phyloP scores from a whole-genome alignment of 2,888 invertebrate genomes.

The Priocnemis perturbator region DNA sequence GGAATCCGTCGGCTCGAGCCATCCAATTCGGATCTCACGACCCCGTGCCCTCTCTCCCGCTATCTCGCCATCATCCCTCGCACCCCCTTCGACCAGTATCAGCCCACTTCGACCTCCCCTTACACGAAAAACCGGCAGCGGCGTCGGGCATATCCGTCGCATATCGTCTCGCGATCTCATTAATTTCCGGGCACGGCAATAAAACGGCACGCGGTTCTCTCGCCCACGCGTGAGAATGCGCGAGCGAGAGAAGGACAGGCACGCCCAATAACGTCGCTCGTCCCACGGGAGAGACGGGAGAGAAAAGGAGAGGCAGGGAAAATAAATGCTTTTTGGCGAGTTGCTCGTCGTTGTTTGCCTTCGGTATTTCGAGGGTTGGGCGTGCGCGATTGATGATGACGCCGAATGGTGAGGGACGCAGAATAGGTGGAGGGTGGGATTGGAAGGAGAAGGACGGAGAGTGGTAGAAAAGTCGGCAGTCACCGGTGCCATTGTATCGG shows the following conservation, averaged over 20 bases:
- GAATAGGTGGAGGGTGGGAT: not conserved
- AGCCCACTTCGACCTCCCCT: too few species aligned
- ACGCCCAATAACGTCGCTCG: slow-evolving; percentile 36
- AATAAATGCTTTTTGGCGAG: slow-evolving; percentile 66
- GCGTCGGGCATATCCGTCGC: slow-evolving; percentile 1
- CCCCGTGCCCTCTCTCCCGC: not conserved
- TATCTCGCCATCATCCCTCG: not conserved
- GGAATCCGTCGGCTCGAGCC: not conserved
- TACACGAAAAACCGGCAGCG: too few species aligned
- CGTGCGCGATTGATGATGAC: slow-evolving; percentile 26
- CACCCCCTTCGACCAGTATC: too few species aligned
- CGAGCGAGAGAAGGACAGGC: not conserved
- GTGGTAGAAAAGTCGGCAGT: slow-evolving; percentile 57
- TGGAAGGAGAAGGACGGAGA: not conserved
- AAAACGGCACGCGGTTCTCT: slow-evolving; percentile 38
- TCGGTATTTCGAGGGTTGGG: slow-evolving; percentile 67
- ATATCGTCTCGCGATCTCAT: slow-evolving; percentile 61
- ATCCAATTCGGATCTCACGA: not conserved
- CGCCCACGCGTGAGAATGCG: slow-evolving; percentile 65
- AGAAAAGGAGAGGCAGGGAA: slow-evolving; percentile 21
- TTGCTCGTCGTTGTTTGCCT: slow-evolving; percentile 71
- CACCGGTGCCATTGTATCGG: slow-evolving; percentile 68
- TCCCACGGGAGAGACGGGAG: slow-evolving; percentile 18
- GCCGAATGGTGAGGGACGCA: not conserved
- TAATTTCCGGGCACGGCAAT: slow-evolving; percentile 68